These are phyloP conservation scores for Picathartes gymnocephalus DNA, from an alignment of 2,113 vertebrate species.

Conservation along the genomic window DNA sequence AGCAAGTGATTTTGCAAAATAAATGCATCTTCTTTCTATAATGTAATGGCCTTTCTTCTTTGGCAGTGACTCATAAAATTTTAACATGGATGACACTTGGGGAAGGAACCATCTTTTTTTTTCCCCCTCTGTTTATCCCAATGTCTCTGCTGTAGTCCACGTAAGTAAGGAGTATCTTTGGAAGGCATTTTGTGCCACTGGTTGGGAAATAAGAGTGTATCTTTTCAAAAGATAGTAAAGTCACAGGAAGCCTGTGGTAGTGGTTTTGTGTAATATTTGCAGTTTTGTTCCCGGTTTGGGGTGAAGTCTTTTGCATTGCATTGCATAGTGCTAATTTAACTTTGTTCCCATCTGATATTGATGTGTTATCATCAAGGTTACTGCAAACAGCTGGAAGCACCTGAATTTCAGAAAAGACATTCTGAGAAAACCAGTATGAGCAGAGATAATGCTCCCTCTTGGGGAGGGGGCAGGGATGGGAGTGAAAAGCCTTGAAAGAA, in stretches of 20 bases:
- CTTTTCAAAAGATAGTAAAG: neutral
- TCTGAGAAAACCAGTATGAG: neutral
- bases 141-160: neutral
- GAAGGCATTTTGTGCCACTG: neutral
- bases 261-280: neutral
- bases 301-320: neutral
- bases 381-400: neutral
- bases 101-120: neutral
- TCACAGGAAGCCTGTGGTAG: neutral
- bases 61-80: neutral
- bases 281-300: neutral
- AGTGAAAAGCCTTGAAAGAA: neutral
- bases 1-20: conserved; percentile 15
- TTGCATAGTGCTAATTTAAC: neutral
- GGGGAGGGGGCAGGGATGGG: neutral
- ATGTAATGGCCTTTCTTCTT: neutral
- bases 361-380: neutral
- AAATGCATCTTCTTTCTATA: neutral
- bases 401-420: neutral
- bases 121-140: neutral
- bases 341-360: neutral
- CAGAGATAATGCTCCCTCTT: neutral
- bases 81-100: neutral
- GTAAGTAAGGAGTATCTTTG: neutral
- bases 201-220: neutral